Evolutionary conservation across 2,888 invertebrate species (phyloP).

Genomic region (Drosophila rellima): DNA sequence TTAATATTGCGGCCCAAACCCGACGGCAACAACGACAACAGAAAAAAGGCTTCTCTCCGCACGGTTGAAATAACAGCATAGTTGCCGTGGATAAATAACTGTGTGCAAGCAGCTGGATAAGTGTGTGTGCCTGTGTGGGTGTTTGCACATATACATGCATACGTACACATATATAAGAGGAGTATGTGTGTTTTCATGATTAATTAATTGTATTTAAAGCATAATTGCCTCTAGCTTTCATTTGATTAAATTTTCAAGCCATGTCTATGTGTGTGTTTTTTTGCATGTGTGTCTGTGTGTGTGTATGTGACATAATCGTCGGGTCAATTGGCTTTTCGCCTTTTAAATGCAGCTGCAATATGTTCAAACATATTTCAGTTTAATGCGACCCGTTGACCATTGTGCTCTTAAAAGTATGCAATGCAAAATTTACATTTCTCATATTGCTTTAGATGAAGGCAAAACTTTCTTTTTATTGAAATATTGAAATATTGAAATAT

Average conservation of each 20-base stretch:
- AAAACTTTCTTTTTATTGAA: not conserved
- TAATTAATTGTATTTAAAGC: slow-evolving; percentile 82
- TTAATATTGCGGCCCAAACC: slow-evolving; percentile 69
- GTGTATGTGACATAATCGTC: slow-evolving; percentile 52
- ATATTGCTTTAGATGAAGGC: not conserved
- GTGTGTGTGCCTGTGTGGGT: too few relatives aligned
- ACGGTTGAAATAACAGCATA: slow-evolving; percentile 74
- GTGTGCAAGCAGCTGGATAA: slow-evolving; percentile 6
- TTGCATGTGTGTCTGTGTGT: slow-evolving; percentile 5
- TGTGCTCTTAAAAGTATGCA: slow-evolving; percentile 45
- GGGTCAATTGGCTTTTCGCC: slow-evolving; percentile 75
- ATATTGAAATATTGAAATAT: not conserved
- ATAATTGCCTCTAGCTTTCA: slow-evolving; percentile 81
- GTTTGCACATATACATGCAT: too few relatives aligned
- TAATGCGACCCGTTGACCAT: slow-evolving; percentile 18
- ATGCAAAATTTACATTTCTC: slow-evolving; percentile 9
- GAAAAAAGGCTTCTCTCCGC: slow-evolving; percentile 41
- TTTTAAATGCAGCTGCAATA: slow-evolving; percentile 48
- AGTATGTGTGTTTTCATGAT: slow-evolving; percentile 65
- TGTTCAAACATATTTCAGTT: slow-evolving; percentile 32
- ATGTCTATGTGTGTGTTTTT: slow-evolving; percentile 1
- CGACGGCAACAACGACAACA: slow-evolving; percentile 18
- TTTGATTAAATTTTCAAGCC: slow-evolving; percentile 77
- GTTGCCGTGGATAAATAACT: slow-evolving; percentile 62
- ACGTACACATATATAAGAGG: slow-evolving; percentile 5